A percentile compares a stretch with the other conserved stretches of the same genome.
Conservation (phyloP, 1,140 invertebrate genomes). For the Aricia agestis region DNA sequence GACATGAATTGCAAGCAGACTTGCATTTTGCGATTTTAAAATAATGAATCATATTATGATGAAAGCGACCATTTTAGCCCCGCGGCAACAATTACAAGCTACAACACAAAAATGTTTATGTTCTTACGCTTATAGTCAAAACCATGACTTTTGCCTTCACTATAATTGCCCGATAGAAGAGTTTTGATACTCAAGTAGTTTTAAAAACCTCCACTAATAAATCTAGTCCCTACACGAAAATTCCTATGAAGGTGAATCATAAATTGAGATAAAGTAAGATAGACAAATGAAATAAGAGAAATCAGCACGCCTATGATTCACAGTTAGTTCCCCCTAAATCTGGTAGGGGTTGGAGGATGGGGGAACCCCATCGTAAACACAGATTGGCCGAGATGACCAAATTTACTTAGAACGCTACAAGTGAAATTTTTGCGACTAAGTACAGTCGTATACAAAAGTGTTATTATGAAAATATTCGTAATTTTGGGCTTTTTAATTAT, state of each 20-base stretch:
- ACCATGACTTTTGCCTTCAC: no score
- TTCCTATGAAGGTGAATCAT: conserved; percentile 3
- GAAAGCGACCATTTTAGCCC: no score
- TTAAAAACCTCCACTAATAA: no score
- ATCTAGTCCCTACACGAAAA: not conserved
- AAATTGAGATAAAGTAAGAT: conserved; percentile 15
- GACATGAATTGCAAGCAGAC: no score
- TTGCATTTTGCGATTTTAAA: no score
- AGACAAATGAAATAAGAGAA: conserved; percentile 22
- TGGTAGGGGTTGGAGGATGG: conserved; percentile 39
- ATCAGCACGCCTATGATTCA: conserved; percentile 46
- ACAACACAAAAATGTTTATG: no score
- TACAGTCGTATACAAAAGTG: conserved; percentile 37
- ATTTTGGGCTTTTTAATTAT: no score
- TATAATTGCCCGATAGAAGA: no score
- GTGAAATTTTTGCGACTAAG: conserved; percentile 46
- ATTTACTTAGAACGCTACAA: conserved; percentile 62
- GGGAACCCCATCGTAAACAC: conserved; percentile 59
- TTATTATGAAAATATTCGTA: not conserved
- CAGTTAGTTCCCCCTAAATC: conserved; percentile 60
- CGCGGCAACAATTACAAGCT: no score
- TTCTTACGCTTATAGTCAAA: no score
- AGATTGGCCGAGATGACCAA: conserved; percentile 68
- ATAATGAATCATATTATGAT: no score
- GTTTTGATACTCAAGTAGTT: no score